Percentiles rank a stretch among this genome's conserved stretches.
Evolutionary conservation across 2,797 vertebrate genomes (phyloP).

Genomic region (Rhinogobio ventralis): DNA sequence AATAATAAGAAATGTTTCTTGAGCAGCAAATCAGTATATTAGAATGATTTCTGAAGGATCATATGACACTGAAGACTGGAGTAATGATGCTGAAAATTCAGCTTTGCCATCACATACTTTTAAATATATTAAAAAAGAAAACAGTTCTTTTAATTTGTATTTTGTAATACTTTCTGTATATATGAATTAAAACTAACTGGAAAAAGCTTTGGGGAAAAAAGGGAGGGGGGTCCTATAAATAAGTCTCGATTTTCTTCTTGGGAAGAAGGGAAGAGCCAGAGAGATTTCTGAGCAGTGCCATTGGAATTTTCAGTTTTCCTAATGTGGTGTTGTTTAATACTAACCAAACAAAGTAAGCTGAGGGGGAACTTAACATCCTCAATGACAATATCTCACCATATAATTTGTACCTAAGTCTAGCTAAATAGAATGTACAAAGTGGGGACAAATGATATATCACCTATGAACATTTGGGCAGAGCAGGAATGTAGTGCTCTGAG

Average conservation of each 20-base stretch:
- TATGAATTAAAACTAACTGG: background rate
- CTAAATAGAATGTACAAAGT: conserved; percentile 27
- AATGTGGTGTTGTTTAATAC: conserved; percentile 61
- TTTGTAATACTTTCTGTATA: too few species aligned
- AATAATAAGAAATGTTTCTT: background rate
- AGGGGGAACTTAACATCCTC: conserved; percentile 1
- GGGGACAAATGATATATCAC: conserved; percentile 11
- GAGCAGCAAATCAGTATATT: background rate
- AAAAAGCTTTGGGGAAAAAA: too few species aligned
- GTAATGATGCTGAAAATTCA: too few species aligned
- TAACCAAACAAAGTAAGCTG: conserved; percentile 25
- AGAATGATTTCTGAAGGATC: background rate
- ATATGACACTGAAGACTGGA: background rate
- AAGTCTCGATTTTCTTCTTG: background rate
- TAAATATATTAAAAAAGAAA: background rate
- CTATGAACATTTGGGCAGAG: conserved; percentile 21
- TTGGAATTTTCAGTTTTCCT: conserved; percentile 61
- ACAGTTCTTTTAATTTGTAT: background rate
- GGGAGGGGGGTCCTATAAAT: background rate
- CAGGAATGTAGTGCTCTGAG: conserved; percentile 4
- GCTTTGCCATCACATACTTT: background rate
- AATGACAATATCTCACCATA: conserved; percentile 8
- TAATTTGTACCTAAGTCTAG: conserved; percentile 12
- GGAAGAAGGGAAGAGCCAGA: background rate
- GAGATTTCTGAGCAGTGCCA: conserved; percentile 33